Evolutionary conservation across 1,140 invertebrate species (phyloP), one percentile per base, ranked within the genome.

Genomic region (Ditylenchus dipsaci): DNA sequence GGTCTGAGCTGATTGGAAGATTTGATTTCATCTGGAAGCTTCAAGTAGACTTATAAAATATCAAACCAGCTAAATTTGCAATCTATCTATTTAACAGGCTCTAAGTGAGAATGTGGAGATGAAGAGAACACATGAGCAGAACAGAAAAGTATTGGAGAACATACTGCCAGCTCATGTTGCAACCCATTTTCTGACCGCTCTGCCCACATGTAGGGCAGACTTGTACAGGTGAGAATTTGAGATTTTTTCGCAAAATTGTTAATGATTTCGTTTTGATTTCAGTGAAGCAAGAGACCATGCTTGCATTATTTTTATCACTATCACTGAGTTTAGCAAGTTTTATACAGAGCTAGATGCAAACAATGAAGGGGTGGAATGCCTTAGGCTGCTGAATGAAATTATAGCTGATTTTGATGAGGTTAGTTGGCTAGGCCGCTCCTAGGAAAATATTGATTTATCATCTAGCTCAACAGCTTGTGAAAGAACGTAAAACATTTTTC

Each of bases 331-430:
- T 84, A 91, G 92, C 82, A 92, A 95, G 84, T 95, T 95, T 85
- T 95, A 95, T 84, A 92, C 43, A 91, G 95, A 86, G 86, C 92
- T 71, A 63, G 92, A 94, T 84, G 91, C 91, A 57, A 94, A 91
- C 82, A 91, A 92, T 84, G 91, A 92, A 85, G 93, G 93, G 1
- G 88, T 94, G 63, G 93, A 95, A 84, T 95, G 92, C 83, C 86
- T 95, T 19, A 87, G 94, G 68, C 87, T 98, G 42, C 87, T 98
- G 19, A 98, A 98, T 86, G 95, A 98, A 86, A 97, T 98, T 68
- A 94, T 95, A 68, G 91, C 91, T 0, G 92, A 95, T 85, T 95
- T 95, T 86, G 93, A 95, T 86, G 89, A 93, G 83, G 91, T 93
- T 45, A 7, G 27, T 60, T 23, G n/a, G n/a, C n/a, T n/a, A n/a